phyloP scores from a whole-genome alignment of 2,797 vertebrate genomes.

The Pempheris klunzingeri region DNA sequence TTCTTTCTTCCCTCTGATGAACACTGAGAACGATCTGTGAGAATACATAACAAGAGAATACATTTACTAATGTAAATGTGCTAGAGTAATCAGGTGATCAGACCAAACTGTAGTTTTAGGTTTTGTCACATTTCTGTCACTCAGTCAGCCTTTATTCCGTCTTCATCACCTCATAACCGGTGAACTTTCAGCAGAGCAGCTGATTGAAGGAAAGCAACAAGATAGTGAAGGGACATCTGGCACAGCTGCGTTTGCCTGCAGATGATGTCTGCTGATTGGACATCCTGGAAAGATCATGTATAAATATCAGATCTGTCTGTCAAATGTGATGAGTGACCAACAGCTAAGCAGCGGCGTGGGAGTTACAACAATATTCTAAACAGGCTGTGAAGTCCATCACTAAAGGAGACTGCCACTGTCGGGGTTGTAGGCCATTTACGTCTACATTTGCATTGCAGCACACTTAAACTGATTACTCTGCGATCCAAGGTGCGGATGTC shows the following conservation, averaged over 20 bases:
- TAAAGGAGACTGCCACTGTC: constrained; percentile 10
- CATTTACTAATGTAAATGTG: neutral
- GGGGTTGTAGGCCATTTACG: constrained; percentile 9
- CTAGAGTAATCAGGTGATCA: constrained; percentile 28
- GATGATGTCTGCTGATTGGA: constrained; percentile 67
- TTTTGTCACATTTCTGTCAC: constrained; percentile 3
- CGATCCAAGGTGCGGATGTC: neutral
- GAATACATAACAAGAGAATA: too few species aligned
- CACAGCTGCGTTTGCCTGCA: constrained; percentile 54
- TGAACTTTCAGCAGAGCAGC: constrained; percentile 62
- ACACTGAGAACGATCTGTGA: too few species aligned
- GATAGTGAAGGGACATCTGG: constrained; percentile 62
- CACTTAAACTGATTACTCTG: neutral
- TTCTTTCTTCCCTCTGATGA: neutral
- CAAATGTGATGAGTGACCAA: constrained; percentile 67
- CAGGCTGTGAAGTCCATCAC: constrained; percentile 34
- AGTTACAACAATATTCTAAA: constrained; percentile 31
- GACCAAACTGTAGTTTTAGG: constrained; percentile 7
- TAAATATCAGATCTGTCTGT: constrained; percentile 70
- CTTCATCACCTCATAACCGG: constrained; percentile 36
- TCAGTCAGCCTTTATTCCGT: neutral
- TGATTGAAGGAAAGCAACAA: constrained; percentile 38
- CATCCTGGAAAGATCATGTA: constrained; percentile 60
- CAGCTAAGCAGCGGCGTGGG: constrained; percentile 38
- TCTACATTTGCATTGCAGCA: neutral